Evolutionary conservation across 2,888 invertebrate species (phyloP), one percentile per base, ranked within the genome.

Genomic region (Pterostichus madidus): DNA sequence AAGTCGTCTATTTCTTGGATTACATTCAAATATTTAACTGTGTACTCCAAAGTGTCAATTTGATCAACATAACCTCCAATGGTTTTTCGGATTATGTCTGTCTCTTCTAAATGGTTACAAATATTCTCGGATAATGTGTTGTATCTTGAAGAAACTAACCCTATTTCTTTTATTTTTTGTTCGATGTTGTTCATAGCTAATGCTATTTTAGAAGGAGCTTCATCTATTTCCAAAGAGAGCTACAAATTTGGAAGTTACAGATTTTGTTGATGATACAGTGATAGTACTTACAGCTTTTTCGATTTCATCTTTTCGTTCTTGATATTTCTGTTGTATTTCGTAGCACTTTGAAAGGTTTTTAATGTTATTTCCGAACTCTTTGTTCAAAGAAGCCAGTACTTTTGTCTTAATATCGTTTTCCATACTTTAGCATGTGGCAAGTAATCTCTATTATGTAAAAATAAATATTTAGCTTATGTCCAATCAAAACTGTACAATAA

Each of bases 1-100:
- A 96, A 90, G 85, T 94, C 93, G 87, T 96, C 94, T 85, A 96
- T 92, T 86, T 92, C 93, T 87, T 94, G 93, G 85, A 95, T 91
- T 59, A 95, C 92, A 87, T 92, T 93, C 81, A 96, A 89, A 89
- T 96, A 96, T 56, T 92, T 92, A 44, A 92, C 88, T 8, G 92
- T 89, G 85, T 91, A 91, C 86, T 94, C 92, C 53, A 93, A 87
- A 44, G 90, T 90, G 68, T 91, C 89, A 64, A 94, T 90, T 86
- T 92, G 91, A 53, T 91, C 89, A 13, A 95, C 90, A 80, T 93
- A 92, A 84, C 92, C 91, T 85, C 93, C 91, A 1, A 95, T 88
- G 86, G 92, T 92, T 46, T 88, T 88, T 53, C 92, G 90, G 2
- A 93, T 90, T 84, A 90, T 90, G 59, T 89, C 88, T 2, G 89